Conservation (phyloP, 37 sponge, comb jelly and placozoan species). For the Cladorhizidae sp. region DNA sequence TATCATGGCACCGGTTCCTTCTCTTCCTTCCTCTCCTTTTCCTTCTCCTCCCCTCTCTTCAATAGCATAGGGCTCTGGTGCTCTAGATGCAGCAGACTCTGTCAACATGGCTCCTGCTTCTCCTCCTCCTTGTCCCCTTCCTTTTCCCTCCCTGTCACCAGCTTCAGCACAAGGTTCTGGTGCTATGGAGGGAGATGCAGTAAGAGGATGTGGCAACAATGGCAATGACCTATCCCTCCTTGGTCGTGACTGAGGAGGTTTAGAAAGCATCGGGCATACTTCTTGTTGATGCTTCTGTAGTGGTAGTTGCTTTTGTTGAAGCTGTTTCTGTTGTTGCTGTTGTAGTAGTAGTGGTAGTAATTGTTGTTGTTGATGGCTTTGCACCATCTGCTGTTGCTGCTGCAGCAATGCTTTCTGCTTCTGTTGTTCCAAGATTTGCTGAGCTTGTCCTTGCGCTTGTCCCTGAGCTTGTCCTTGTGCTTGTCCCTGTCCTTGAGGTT, state of each 20-base stretch:
- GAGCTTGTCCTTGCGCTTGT: no score
- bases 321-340: slow-evolving; percentile 8
- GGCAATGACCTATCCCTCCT: neutral
- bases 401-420: neutral
- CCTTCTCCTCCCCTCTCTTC: neutral
- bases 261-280: neutral
- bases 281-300: neutral
- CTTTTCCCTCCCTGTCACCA: neutral
- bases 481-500: neutral
- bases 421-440: no score
- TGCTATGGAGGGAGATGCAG: neutral
- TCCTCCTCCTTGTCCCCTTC: neutral
- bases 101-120: no score
- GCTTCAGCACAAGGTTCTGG: no score
- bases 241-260: neutral
- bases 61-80: no score
- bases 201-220: neutral
- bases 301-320: neutral
- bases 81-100: no score
- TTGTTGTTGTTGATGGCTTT: neutral
- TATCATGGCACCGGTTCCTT: no score
- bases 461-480: no score
- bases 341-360: neutral
- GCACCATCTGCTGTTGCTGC: neutral
- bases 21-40: neutral